These are phyloP conservation scores for Sitobion miscanthi DNA, from an alignment of 1,140 invertebrate genomes.

Conservation along the genomic window DNA sequence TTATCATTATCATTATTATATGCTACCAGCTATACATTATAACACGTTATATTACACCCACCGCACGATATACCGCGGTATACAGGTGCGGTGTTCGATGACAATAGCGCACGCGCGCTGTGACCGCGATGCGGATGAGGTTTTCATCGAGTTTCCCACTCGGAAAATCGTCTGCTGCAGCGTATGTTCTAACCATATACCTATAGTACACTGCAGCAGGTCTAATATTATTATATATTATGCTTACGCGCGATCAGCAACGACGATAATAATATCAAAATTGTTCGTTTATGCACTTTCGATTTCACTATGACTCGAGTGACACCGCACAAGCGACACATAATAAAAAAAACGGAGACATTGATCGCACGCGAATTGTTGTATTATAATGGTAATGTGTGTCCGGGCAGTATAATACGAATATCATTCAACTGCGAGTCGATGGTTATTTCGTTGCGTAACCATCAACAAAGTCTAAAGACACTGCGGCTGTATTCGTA, in stretches of 20 bases:
- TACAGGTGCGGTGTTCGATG: neutral
- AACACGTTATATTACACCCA: too few species aligned
- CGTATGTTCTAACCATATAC: too few species aligned
- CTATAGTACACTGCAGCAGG: too few species aligned
- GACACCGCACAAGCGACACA: neutral
- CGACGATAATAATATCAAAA: neutral
- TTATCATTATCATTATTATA: slow-evolving; percentile 32
- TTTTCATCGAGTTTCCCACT: neutral
- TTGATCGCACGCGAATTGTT: neutral
- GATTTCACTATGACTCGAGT: neutral
- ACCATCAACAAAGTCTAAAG: neutral
- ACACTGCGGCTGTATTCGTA: neutral
- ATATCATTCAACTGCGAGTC: neutral
- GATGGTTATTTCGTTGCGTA: neutral
- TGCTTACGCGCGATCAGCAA: neutral
- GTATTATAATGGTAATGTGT: neutral
- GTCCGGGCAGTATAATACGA: neutral
- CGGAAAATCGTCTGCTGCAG: neutral
- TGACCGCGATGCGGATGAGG: neutral
- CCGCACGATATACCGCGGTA: neutral
- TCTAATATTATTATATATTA: too few species aligned
- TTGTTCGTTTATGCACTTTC: neutral
- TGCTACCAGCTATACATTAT: neutral
- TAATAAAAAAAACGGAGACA: neutral
- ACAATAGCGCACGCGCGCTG: neutral